Base-by-base conservation (phyloP, 2,113 vertebrate species). In the Gnathonemus echidnorhynchus region DNA sequence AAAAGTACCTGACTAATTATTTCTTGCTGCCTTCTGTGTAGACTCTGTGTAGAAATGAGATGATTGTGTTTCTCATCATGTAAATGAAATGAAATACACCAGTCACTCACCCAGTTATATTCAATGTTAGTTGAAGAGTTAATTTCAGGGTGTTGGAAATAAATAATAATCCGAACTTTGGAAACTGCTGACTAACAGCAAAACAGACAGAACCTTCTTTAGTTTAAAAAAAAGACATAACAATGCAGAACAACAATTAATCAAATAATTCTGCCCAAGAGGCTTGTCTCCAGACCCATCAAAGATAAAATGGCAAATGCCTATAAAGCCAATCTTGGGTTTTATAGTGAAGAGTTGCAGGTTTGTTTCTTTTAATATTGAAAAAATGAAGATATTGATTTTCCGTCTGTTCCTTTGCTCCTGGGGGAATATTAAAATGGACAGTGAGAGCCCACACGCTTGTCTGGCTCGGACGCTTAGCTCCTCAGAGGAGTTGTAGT, bases 341-440 rank as follows among this genome's bases (percentile, higher is more conserved):
- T 93, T 93, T 93, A 93, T 93, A 90, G 92, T 83, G 74, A 91
- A 90, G 89, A 92, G 90, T 92, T 92, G 92, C 85, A 89, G 90
- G 91, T 92, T 91, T 92, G 90, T 91, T 89, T 91, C 91, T 94
- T 91, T 90, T 94, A 93, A 95, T 94, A 95, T 94, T 92, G 90
- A 92, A 90, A 92, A 95, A 94, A 95, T 94, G 92, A 94, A 93
- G 91, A 2, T 80, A 95, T 95, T 90, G 95, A 95, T 95, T 95
- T 95, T 93, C 93, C 93, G 94, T 94, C 94, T 92, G 93, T 92
- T 94, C 92, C 39, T 92, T 94, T 53, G 89, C 92, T 93, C 93
- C 91, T 91, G 92, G 89, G 92, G 92, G 94, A 94, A 94, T 95
- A 94, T 95, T 94, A 94, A 95, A 94, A 95, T 93, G 91, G 93